Evolutionary conservation across 2,888 invertebrate species (phyloP).

Genomic region (Stegophylla sp.): DNA sequence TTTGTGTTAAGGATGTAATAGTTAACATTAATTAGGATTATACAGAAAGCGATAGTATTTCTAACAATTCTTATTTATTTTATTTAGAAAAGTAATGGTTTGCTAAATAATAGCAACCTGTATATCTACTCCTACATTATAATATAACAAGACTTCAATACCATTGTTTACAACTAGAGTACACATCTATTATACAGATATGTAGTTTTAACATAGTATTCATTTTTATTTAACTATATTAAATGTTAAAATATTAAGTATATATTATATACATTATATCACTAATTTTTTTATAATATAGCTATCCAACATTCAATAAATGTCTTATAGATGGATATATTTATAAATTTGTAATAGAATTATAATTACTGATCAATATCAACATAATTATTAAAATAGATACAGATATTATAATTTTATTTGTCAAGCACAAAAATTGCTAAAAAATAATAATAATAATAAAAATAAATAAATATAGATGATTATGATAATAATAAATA

Average conservation of each 20-base stretch:
- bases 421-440: conserved; percentile 21
- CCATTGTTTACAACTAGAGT: too few species aligned
- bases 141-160: too few species aligned
- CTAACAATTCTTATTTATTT: too few species aligned
- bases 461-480: conserved; percentile 1
- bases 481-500: neutral
- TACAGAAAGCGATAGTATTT: too few species aligned
- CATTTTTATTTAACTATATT: conserved; percentile 9
- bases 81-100: too few species aligned
- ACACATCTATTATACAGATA: neutral
- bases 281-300: neutral
- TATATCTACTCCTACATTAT: too few species aligned
- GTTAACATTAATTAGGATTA: too few species aligned
- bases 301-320: neutral
- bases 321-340: neutral
- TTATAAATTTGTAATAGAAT: conserved; percentile 12
- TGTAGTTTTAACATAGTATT: neutral
- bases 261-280: neutral
- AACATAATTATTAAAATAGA: conserved; percentile 37
- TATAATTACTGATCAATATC: conserved; percentile 1
- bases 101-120: too few species aligned
- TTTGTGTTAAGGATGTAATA: too few species aligned
- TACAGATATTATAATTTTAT: conserved; percentile 28
- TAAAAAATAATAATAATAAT: too few species aligned
- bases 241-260: neutral